These are phyloP conservation scores for Nowickia ferox DNA, from an alignment of 2,888 invertebrate species.

Conservation along the genomic window DNA sequence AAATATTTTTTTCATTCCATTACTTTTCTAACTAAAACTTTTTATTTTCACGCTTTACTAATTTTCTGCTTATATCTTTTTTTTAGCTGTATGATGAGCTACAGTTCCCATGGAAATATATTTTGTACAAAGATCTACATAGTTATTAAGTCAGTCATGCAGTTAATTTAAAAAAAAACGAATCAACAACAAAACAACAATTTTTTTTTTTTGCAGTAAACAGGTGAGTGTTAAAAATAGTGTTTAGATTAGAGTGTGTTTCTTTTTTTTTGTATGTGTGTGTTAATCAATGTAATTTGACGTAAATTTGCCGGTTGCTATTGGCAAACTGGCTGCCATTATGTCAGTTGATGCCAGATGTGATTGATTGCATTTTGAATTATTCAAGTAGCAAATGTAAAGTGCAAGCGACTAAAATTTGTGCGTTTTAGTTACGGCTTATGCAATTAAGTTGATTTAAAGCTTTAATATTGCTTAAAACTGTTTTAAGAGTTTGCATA, in stretches of 20 bases:
- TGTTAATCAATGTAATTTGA: neutral
- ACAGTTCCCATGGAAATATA: neutral
- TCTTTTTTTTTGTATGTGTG: neutral
- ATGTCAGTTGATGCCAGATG: neutral
- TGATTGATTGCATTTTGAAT: slow-evolving; percentile 1
- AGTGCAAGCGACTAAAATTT: neutral
- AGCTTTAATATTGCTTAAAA: neutral
- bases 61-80: neutral
- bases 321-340: neutral
- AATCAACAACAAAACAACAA: neutral
- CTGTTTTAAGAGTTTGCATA: neutral
- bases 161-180: too few species aligned
- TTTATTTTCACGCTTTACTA: neutral
- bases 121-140: neutral
- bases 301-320: neutral
- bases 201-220: neutral
- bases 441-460: neutral
- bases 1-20: too few species aligned
- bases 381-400: neutral
- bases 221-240: neutral
- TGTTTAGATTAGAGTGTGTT: neutral
- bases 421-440: neutral
- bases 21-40: too few species aligned
- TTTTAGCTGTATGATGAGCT: neutral
- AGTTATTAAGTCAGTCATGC: too few species aligned